These are phyloP conservation scores for Sarcophaga bullata DNA, from an alignment of 1,140 invertebrate genomes.

Conservation along the genomic window DNA sequence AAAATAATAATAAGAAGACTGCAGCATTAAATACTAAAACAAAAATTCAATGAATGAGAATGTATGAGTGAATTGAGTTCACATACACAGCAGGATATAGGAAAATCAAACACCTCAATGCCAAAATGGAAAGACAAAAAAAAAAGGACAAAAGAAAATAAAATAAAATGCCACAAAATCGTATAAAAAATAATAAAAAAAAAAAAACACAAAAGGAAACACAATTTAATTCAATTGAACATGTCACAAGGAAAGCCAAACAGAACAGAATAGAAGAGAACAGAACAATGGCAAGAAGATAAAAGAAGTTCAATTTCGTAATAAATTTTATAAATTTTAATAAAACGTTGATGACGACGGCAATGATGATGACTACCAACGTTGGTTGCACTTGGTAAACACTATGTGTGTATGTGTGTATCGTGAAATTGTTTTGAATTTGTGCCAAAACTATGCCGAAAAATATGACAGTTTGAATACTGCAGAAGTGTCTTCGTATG, in stretches of 20 bases:
- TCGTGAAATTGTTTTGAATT: neutral
- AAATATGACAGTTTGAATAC: slow-evolving; percentile 32
- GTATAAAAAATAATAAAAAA: too few relatives aligned
- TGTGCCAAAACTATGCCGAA: slow-evolving; percentile 20
- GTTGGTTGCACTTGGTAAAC: neutral
- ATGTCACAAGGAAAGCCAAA: neutral
- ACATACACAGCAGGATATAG: slow-evolving; percentile 16
- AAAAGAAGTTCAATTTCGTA: slow-evolving; percentile 6
- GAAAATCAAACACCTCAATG: slow-evolving; percentile 20
- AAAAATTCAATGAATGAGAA: neutral
- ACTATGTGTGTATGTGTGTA: neutral
- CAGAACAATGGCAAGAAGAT: neutral
- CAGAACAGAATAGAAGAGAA: neutral
- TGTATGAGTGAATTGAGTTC: neutral
- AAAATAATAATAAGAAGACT: neutral
- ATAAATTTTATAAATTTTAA: slow-evolving; percentile 22
- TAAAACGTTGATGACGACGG: neutral
- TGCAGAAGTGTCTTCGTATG: neutral
- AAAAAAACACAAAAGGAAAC: neutral
- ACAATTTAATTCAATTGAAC: slow-evolving; percentile 18
- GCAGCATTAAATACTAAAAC: neutral
- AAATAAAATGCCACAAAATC: too few relatives aligned
- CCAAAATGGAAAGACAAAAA: neutral
- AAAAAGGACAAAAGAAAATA: neutral
- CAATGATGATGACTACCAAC: neutral